Conservation (phyloP, 1,140 invertebrate species). For the Penaeus chinensis region DNA sequence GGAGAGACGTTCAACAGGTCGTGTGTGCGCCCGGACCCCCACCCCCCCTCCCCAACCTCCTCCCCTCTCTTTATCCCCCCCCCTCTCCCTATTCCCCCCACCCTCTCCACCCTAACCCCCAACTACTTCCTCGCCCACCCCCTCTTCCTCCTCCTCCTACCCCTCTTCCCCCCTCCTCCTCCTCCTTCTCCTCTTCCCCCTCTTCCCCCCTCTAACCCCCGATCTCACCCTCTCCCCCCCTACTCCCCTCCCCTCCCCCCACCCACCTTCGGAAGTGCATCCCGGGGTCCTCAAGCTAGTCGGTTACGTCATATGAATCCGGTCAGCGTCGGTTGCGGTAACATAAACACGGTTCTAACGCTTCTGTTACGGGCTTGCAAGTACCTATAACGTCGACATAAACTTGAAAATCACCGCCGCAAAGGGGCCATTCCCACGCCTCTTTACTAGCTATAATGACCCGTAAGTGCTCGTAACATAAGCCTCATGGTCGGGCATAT, state of each 20-base stretch:
- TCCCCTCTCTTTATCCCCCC: not conserved
- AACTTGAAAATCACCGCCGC: constrained; percentile 58
- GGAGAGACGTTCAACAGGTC: not conserved
- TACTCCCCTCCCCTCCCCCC: not conserved
- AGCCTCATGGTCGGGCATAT: constrained; percentile 37
- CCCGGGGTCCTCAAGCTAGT: not conserved
- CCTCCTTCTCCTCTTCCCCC: not conserved
- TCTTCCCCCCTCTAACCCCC: not conserved
- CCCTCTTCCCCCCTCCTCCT: too few relatives aligned
- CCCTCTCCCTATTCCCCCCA: too few relatives aligned
- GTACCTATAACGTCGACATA: constrained; percentile 60
- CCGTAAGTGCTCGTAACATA: constrained; percentile 59
- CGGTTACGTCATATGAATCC: constrained; percentile 48
- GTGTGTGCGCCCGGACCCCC: not conserved
- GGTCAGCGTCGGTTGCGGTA: constrained; percentile 25
- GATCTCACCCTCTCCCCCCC: not conserved
- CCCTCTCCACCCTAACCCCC: not conserved
- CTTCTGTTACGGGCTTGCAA: constrained; percentile 58
- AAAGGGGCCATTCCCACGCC: constrained; percentile 56
- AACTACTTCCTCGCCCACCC: too few relatives aligned
- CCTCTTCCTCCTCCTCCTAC: not conserved
- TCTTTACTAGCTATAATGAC: constrained; percentile 60
- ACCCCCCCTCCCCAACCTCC: not conserved
- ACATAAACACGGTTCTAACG: constrained; percentile 58
- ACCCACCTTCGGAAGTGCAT: not conserved